These are phyloP conservation scores for Seriola rivoliana DNA, from an alignment of 2,113 vertebrate genomes.

Conservation along the genomic window DNA sequence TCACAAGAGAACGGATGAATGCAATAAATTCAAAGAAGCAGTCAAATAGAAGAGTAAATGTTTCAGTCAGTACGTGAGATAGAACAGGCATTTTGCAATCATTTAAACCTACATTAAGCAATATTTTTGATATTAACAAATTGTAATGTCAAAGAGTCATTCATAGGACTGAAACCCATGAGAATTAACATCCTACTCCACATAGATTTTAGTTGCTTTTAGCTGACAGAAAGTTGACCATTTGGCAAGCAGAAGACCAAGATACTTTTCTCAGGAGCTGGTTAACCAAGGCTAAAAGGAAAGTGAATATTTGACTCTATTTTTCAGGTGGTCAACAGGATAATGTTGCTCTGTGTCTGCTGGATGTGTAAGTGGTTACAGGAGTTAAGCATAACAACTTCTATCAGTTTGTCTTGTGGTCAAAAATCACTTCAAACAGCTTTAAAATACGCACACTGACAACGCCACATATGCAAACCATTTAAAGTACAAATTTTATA, in stretches of 20 bases:
- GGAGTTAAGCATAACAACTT: neutral
- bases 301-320: neutral
- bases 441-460: constrained; percentile 11
- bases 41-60: constrained; percentile 11
- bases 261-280: constrained; percentile 11
- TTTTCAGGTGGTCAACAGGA: constrained; percentile 13
- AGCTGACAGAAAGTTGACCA: neutral
- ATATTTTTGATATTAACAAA: constrained; percentile 21
- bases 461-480: neutral
- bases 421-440: neutral
- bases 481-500: neutral
- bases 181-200: constrained; percentile 5
- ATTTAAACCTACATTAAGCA: constrained; percentile 38
- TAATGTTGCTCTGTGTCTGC: constrained; percentile 10
- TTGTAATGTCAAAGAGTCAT: neutral
- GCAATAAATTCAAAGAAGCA: constrained; percentile 33
- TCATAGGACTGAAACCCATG: neutral
- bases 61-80: constrained; percentile 21
- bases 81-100: constrained; percentile 31
- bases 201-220: constrained; percentile 18
- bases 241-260: constrained; percentile 3
- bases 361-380: neutral
- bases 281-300: constrained; percentile 9
- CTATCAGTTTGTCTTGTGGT: constrained; percentile 4
- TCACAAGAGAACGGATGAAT: neutral